phyloP scores from a whole-genome alignment of 2,113 vertebrate species.

The Tringa solitaria region DNA sequence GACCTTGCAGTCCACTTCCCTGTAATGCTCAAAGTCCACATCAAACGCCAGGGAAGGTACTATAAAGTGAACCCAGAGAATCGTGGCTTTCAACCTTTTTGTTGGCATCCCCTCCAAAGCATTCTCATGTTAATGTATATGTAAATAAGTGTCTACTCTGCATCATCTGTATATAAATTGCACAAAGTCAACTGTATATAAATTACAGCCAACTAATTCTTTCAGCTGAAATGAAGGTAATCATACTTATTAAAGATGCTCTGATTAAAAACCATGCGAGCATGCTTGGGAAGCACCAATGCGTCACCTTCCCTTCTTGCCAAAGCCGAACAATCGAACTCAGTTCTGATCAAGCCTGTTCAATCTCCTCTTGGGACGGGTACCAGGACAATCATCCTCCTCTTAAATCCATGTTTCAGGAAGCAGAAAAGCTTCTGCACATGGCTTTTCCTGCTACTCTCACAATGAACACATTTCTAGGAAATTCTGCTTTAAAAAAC shows the following conservation, averaged over 20 bases:
- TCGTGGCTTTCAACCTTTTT: neutral
- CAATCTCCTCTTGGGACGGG: neutral
- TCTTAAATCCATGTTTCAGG: neutral
- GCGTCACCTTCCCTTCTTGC: neutral
- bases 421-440: neutral
- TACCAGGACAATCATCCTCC: neutral
- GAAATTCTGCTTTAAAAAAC: neutral
- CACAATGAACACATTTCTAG: rapidly evolving
- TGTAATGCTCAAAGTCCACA: neutral
- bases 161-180: slow-evolving; percentile 35
- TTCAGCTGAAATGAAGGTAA: neutral
- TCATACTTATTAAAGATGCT: neutral
- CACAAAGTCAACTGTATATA: neutral
- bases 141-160: slow-evolving; percentile 27
- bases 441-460: neutral
- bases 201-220: neutral
- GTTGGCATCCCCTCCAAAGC: slow-evolving; percentile 40
- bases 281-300: neutral
- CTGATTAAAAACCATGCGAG: neutral
- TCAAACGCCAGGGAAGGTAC: neutral
- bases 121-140: slow-evolving; percentile 43
- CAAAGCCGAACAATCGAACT: neutral
- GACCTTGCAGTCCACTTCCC: neutral
- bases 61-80: neutral
- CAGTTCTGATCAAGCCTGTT: neutral